A percentile compares a stretch with the other conserved stretches of the same genome.
Conservation (phyloP, 2,797 vertebrate genomes). For the Cyclopterus lumpus region DNA sequence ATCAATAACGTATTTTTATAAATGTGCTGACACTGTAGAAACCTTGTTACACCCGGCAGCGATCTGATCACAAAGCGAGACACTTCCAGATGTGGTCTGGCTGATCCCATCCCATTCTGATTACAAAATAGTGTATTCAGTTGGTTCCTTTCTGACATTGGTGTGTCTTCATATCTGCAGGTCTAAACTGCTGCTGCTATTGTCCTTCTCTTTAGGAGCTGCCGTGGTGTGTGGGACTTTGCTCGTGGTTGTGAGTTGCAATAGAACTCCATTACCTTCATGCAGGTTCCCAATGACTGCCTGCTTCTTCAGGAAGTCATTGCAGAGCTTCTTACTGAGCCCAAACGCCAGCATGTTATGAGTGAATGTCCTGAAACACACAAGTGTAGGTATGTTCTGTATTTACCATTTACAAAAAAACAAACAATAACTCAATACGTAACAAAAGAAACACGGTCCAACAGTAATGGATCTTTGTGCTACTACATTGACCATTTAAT, state of each 20-base stretch:
- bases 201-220: neutral
- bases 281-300: constrained; percentile 95
- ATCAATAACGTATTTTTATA: too few relatives aligned
- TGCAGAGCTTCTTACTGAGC: constrained; percentile 93
- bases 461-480: neutral
- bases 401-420: neutral
- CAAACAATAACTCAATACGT: neutral
- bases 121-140: too few relatives aligned
- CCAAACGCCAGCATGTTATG: constrained; percentile 99
- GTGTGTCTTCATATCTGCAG: too few relatives aligned
- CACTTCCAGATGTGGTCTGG: too few relatives aligned
- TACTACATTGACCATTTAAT: neutral
- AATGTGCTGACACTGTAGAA: too few relatives aligned
- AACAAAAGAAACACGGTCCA: neutral
- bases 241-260: too few relatives aligned
- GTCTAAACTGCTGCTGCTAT: too few relatives aligned
- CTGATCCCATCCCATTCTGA: too few relatives aligned
- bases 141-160: too few relatives aligned
- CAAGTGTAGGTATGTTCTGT: neutral
- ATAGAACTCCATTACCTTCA: constrained; percentile 83
- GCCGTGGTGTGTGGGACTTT: too few relatives aligned
- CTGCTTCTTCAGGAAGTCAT: constrained; percentile 97
- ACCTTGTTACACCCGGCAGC: too few relatives aligned
- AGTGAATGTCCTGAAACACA: constrained; percentile 91
- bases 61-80: too few relatives aligned